phyloP scores from a whole-genome alignment of 37 sponge, comb jelly and placozoan species.

The Amphimedon queenslandica region DNA sequence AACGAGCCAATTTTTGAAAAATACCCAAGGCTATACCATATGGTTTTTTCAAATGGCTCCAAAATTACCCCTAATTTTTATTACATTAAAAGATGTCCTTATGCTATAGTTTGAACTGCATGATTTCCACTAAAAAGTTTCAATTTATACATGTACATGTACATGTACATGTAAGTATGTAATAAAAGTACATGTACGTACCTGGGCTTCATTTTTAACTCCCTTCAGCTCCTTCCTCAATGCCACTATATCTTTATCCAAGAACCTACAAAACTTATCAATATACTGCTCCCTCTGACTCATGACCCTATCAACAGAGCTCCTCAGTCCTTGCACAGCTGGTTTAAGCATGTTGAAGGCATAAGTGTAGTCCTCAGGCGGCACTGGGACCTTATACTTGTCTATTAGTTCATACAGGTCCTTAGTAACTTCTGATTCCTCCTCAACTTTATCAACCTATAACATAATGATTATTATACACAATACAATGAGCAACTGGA shows the following conservation, averaged over 20 bases:
- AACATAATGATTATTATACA: slow-evolving; percentile 3
- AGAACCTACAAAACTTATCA: slow-evolving; percentile 79
- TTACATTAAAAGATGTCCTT: too few species aligned
- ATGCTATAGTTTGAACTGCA: too few species aligned
- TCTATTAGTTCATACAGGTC: slow-evolving; percentile 92
- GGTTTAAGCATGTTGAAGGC: slow-evolving; percentile 43
- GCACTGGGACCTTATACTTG: slow-evolving; percentile 84
- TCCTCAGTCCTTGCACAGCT: slow-evolving; percentile 63
- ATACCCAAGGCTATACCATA: too few species aligned
- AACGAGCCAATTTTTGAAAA: too few species aligned
- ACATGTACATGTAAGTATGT: neutral
- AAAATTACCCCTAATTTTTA: too few species aligned
- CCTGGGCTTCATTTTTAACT: slow-evolving; percentile 85
- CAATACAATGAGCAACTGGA: neutral
- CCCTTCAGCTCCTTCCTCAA: slow-evolving; percentile 85
- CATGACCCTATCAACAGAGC: slow-evolving; percentile 81
- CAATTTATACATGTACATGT: slow-evolving; percentile 1
- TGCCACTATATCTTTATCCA: slow-evolving; percentile 88
- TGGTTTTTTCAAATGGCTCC: too few species aligned
- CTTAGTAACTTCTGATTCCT: slow-evolving; percentile 67
- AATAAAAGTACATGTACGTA: slow-evolving; percentile 1
- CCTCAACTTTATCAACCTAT: slow-evolving; percentile 69
- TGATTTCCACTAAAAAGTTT: too few species aligned
- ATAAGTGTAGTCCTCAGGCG: slow-evolving; percentile 93
- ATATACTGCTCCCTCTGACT: slow-evolving; percentile 88